Evolutionary conservation across 2,797 vertebrate species (phyloP).

Genomic region (Ataeniobius toweri): DNA sequence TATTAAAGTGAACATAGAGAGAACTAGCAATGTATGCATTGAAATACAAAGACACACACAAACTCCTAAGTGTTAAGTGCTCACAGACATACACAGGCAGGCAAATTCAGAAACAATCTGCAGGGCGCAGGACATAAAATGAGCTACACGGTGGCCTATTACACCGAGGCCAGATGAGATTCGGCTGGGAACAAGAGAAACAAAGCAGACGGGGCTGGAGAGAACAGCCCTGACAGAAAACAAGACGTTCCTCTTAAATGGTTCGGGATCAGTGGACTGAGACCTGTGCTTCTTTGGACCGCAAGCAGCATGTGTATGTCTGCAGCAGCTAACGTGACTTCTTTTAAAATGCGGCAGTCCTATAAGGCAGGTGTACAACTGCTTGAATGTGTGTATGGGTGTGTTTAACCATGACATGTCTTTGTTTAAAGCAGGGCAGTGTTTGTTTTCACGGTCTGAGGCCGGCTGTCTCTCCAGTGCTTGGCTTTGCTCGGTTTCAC

Average conservation of each 20-base stretch:
- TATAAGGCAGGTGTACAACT: slow-evolving; percentile 59
- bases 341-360: slow-evolving; percentile 65
- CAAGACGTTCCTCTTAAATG: slow-evolving; percentile 77
- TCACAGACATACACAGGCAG: slow-evolving; percentile 19
- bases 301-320: slow-evolving; percentile 40
- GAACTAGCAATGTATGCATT: slow-evolving; percentile 45
- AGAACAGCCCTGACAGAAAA: slow-evolving; percentile 77
- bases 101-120: slow-evolving; percentile 64
- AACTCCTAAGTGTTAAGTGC: slow-evolving; percentile 42
- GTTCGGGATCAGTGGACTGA: slow-evolving; percentile 78
- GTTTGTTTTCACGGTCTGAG: slow-evolving; percentile 73
- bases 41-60: slow-evolving; percentile 44
- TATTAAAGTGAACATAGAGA: slow-evolving; percentile 68
- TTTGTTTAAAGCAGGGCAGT: slow-evolving; percentile 71
- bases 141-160: slow-evolving; percentile 65
- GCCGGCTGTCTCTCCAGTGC: slow-evolving; percentile 39
- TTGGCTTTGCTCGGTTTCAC: slow-evolving; percentile 63
- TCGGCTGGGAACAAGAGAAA: slow-evolving; percentile 51
- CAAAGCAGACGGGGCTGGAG: slow-evolving; percentile 57
- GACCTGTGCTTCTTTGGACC: slow-evolving; percentile 65
- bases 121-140: slow-evolving; percentile 36
- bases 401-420: slow-evolving; percentile 70
- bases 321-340: slow-evolving; percentile 63
- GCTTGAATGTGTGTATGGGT: slow-evolving; percentile 47
- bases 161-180: slow-evolving; percentile 69